phyloP scores from a whole-genome alignment of 2,113 vertebrate species.

The Calidris pygmaea region DNA sequence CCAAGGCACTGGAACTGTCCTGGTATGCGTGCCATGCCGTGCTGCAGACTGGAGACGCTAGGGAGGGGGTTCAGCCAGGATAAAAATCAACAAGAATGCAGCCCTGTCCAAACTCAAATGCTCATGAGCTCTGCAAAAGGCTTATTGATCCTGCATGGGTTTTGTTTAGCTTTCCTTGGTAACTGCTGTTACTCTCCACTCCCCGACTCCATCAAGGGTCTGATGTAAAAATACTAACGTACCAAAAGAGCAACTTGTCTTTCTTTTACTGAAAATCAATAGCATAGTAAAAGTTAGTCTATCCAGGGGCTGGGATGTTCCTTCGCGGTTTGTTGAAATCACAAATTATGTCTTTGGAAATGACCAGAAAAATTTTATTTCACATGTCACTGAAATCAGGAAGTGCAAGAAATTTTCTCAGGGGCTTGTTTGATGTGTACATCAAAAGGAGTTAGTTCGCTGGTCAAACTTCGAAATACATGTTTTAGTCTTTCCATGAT shows the following conservation, averaged over 20 bases:
- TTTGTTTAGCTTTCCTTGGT: neutral
- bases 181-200: neutral
- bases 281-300: neutral
- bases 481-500: neutral
- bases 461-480: neutral
- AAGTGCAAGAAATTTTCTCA: neutral
- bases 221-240: neutral
- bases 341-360: neutral
- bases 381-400: neutral
- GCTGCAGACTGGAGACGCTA: neutral
- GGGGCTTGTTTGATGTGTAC: slow-evolving; percentile 21
- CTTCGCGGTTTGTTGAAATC: neutral
- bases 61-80: neutral
- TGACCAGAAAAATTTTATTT: slow-evolving; percentile 14
- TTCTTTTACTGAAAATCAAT: neutral
- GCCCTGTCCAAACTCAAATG: neutral
- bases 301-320: neutral
- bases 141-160: neutral
- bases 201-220: neutral
- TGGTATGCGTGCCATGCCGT: neutral
- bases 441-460: neutral
- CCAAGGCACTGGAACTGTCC: neutral
- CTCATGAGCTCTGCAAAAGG: neutral
- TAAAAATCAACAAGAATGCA: neutral
- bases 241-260: neutral